Percentiles rank a stretch among this genome's conserved stretches.
phyloP scores from a whole-genome alignment of 2,797 vertebrate genomes.

The Enteromius anoplus region DNA sequence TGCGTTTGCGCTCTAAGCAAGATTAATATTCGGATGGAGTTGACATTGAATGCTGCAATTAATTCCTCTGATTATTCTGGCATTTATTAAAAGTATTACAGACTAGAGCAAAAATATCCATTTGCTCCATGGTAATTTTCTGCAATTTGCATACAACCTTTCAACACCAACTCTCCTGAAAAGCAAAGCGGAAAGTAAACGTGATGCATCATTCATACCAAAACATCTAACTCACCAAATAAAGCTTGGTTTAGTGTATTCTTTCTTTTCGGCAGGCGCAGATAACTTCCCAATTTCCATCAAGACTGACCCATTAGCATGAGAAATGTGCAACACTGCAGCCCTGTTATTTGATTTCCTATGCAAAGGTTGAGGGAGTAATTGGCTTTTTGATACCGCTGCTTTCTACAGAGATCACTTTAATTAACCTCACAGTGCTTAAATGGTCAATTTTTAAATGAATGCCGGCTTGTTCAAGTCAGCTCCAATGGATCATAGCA shows the following conservation, averaged over 20 bases:
- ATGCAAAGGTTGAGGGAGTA: slow-evolving; percentile 61
- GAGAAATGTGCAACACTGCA: slow-evolving; percentile 50
- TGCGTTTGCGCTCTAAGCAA: slow-evolving; percentile 60
- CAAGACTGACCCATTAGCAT: slow-evolving; percentile 57
- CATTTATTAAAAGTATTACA: slow-evolving; percentile 72
- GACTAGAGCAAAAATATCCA: slow-evolving; percentile 58
- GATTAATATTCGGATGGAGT: slow-evolving; percentile 68
- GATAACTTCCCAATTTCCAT: slow-evolving; percentile 54
- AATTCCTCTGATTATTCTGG: slow-evolving; percentile 70
- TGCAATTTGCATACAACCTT: slow-evolving; percentile 59
- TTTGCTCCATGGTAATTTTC: slow-evolving; percentile 59
- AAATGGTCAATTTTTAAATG: slow-evolving; percentile 52
- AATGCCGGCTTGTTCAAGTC: slow-evolving; percentile 46
- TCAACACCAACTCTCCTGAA: slow-evolving; percentile 51
- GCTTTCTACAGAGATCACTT: slow-evolving; percentile 56
- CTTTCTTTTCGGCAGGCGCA: slow-evolving; percentile 45
- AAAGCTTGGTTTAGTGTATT: slow-evolving; percentile 59
- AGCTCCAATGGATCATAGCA: slow-evolving; percentile 1
- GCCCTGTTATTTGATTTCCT: slow-evolving; percentile 58
- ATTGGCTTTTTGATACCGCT: slow-evolving; percentile 68
- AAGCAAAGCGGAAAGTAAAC: slow-evolving; percentile 45
- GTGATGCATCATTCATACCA: slow-evolving; percentile 30
- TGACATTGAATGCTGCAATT: slow-evolving; percentile 65
- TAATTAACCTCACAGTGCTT: slow-evolving; percentile 66
- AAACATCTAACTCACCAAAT: slow-evolving; percentile 53